These are phyloP conservation scores for Calcarius ornatus DNA, from an alignment of 2,113 vertebrate genomes.

Conservation along the genomic window DNA sequence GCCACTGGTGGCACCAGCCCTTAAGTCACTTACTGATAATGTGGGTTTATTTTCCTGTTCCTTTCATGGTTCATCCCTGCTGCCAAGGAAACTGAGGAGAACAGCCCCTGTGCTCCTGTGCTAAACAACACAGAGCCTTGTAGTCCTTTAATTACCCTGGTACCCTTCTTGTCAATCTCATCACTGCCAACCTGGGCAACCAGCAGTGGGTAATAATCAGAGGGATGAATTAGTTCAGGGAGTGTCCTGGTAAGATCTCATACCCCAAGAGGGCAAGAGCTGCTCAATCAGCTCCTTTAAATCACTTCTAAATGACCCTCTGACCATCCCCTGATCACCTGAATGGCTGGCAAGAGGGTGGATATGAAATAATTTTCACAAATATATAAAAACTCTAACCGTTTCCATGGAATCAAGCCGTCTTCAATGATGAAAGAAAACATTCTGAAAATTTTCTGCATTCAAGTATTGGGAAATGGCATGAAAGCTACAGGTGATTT, in stretches of 20 bases:
- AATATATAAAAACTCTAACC: too few species aligned
- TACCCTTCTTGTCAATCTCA: not conserved
- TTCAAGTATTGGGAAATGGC: not conserved
- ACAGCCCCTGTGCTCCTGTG: rapidly evolving
- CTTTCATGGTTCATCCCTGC: not conserved
- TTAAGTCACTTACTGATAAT: not conserved
- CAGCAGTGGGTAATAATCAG: not conserved
- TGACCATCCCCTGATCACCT: not conserved
- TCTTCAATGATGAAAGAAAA: not conserved
- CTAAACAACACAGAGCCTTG: not conserved
- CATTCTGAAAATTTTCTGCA: not conserved
- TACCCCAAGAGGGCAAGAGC: rapidly evolving
- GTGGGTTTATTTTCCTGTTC: not conserved
- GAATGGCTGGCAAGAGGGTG: not conserved
- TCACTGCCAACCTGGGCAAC: not conserved
- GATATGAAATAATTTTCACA: not conserved
- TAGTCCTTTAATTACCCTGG: not conserved
- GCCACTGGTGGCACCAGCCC: not conserved
- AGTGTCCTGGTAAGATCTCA: not conserved
- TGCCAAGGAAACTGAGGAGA: not conserved
- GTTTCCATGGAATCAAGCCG: not conserved
- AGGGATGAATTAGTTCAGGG: not conserved
- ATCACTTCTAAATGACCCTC: not conserved
- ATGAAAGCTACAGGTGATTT: not conserved
- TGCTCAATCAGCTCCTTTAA: not conserved